Percentiles rank a stretch among this genome's conserved stretches.
Evolutionary conservation across 2,888 invertebrate species (phyloP).

Genomic region (Drosophila austrosaltans): DNA sequence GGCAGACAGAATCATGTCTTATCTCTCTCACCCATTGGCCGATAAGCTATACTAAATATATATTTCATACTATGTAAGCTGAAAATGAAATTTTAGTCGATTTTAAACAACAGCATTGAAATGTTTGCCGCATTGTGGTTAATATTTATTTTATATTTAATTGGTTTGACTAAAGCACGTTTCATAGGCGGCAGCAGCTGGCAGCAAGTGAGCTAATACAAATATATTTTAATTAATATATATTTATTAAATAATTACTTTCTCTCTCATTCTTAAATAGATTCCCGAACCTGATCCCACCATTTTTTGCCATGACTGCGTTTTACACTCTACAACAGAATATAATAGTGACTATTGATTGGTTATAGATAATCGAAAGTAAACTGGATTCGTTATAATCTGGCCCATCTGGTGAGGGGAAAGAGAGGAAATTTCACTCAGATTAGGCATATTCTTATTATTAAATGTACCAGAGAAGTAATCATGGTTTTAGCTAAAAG

Average conservation of each 20-base stretch:
- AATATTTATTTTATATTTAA: background rate
- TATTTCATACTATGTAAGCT: background rate
- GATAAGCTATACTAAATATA: constrained; percentile 26
- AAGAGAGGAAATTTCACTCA: too few species aligned
- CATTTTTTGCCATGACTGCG: too few species aligned
- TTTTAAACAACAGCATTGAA: background rate
- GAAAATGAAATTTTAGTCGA: background rate
- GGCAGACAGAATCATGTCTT: constrained; percentile 24
- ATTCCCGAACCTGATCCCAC: background rate
- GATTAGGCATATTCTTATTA: too few species aligned
- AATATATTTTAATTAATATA: background rate
- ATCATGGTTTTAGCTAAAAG: too few species aligned
- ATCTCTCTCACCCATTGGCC: constrained; percentile 26
- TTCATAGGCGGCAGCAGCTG: background rate
- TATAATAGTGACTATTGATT: too few species aligned
- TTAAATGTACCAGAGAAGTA: too few species aligned
- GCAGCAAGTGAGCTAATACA: background rate
- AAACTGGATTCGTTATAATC: too few species aligned
- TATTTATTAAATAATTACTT: background rate
- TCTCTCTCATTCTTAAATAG: background rate
- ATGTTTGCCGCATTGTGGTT: background rate
- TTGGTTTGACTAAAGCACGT: background rate
- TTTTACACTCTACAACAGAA: too few species aligned
- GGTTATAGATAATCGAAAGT: too few species aligned
- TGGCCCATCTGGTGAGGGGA: too few species aligned